Evolutionary conservation across 2,888 invertebrate species (phyloP), one percentile per base, ranked within the genome.

Genomic region (Volucella bombylans): DNA sequence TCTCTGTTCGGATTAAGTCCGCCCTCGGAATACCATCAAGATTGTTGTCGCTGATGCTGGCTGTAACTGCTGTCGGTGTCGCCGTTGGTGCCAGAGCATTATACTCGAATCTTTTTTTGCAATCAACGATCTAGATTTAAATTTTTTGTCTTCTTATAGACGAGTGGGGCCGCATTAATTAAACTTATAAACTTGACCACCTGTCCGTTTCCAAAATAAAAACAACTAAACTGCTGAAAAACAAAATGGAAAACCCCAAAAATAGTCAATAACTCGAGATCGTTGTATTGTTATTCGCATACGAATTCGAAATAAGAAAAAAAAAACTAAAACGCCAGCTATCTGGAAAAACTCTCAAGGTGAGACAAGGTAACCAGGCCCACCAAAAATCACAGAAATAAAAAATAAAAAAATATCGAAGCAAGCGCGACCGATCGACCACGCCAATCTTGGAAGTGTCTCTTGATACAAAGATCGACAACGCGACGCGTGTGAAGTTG

Each of bases 301-400:
- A 61, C 61, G 67, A 55, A 79, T 39, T 39, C 49, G 31, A 62
- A 15, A 15, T 3, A 50, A 62, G 12, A 52, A 45, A 15, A 14
- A 78, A 72, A 72, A 57, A 77, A 31, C 31, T 31, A 31, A 59
- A 47, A 61, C 12, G 65, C 49, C 61, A 64, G 57, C 57, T 76
- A 72, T 82, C 64, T 65, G 67, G 67, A 71, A 74, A 79, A 79
- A 65, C 76, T 71, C 52, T 77, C 85, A 85, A 85, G 85, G 85
- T 85, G 85, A 85, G 85, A 81, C 85, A 85, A 85, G 85, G 85
- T 59, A 85, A 81, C 76, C 85, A 81, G 76, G 81, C 81, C 77
- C 55, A 62, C 62, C 81, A 85, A 85, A 85, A 85, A 69, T 68
- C 4, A 6, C 31, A 31, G 31, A 31, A 31, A 31, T 31, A 31